Evolutionary conservation across 2,797 vertebrate genomes (phyloP), one percentile per base, ranked within the genome.

Genomic region (Enteromius anoplus): DNA sequence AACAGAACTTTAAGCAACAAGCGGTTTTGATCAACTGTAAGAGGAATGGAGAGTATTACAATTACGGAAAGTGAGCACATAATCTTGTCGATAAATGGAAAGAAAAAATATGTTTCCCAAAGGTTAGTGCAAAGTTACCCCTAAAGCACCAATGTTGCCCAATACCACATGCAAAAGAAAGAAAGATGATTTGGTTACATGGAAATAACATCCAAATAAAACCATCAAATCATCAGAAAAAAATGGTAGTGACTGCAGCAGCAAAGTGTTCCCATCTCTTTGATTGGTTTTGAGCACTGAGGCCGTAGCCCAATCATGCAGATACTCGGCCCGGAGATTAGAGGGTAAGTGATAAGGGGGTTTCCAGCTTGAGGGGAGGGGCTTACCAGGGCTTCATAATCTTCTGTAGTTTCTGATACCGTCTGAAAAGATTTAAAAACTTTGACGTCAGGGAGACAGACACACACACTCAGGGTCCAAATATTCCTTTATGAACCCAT

Each of bases 311-410:
- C 91, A 87, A 91, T 94, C 96, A 97, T 97, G 96, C 96, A 96
- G 92, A 94, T 91, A 90, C 84, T 90, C 77, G 11, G 90, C 82
- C 89, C 89, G 89, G 89, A 89, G 89, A 91, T 94, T 93, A 93
- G 83, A 93, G 90, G 87, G 91, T 92, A 89, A 95, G 89, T 90
- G 92, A 94, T 92, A 89, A 92, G 91, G 91, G 92, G 70, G 88
- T 90, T 90, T 91, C 93, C 93, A 78, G 90, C 87, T n/a, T 82
- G 78, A 86, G 69, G 58, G 70, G 23, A 72, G 77, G 89, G 86
- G 93, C 98, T 99, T 99, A 99, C 98, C 98, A 99, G 91, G 98
- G 97, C 93, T 99, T 99, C 98, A 99, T 99, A 92, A 99, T 99
- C 97, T 99, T 99, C 97, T 99, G 98, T 89, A 99, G 94, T 95